These are phyloP conservation scores for Lathronympha strigana DNA, from an alignment of 2,888 invertebrate genomes.

Conservation along the genomic window DNA sequence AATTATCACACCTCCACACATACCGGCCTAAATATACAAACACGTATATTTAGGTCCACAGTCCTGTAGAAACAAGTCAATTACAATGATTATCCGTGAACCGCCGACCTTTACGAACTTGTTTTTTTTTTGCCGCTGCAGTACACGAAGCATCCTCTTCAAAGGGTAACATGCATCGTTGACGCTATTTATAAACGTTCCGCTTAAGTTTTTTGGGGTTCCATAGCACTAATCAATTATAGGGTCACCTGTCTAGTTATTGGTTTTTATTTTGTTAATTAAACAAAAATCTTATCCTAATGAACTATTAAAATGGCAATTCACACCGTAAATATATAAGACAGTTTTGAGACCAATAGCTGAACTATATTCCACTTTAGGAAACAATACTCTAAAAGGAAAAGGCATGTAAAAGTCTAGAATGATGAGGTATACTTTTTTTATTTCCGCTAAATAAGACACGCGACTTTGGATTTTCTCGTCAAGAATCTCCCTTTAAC, in stretches of 20 bases:
- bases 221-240: background rate
- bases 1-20: background rate
- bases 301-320: too few relatives aligned
- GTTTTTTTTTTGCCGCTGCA: constrained; percentile 52
- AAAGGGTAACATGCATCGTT: constrained; percentile 74
- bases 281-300: too few relatives aligned
- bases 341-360: too few relatives aligned
- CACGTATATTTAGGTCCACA: background rate
- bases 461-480: too few relatives aligned
- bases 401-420: too few relatives aligned
- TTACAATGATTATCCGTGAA: constrained; percentile 28
- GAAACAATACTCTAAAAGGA: too few relatives aligned
- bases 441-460: too few relatives aligned
- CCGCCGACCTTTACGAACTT: constrained; percentile 30
- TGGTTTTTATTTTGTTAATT: background rate
- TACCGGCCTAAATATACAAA: background rate
- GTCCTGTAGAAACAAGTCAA: constrained; percentile 27
- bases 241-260: background rate
- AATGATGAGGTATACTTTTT: too few relatives aligned
- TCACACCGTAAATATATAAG: too few relatives aligned
- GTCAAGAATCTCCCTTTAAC: too few relatives aligned
- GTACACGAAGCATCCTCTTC: constrained; percentile 50
- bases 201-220: constrained; percentile 58
- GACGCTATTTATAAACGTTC: constrained; percentile 77
- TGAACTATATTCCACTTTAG: too few relatives aligned